Evolutionary conservation across 1,140 invertebrate species (phyloP).

Genomic region (Aphelenchoides fujianensis): DNA sequence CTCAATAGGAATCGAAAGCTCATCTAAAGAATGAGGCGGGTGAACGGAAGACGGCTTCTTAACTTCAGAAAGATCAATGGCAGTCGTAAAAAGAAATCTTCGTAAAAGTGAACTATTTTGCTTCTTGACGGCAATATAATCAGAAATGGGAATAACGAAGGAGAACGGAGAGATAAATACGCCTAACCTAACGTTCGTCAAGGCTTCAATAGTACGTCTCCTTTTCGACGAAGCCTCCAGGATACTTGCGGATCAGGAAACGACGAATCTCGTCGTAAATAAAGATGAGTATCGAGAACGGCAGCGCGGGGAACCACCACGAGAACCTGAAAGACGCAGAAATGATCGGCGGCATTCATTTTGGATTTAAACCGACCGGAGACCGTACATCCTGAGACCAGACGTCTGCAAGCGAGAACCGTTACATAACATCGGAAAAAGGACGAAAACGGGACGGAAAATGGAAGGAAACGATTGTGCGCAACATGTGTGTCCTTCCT

Average conservation of each 20-base stretch:
- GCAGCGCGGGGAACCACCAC: constrained; percentile 95
- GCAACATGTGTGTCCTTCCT: too few relatives aligned
- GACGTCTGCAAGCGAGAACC: too few relatives aligned
- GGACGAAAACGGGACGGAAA: too few relatives aligned
- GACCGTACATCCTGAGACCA: constrained; percentile 88
- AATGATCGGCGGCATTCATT: constrained; percentile 20
- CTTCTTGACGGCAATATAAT: too few relatives aligned
- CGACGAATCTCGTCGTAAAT: constrained; percentile 76
- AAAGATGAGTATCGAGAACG: constrained; percentile 68
- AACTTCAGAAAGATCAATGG: too few relatives aligned
- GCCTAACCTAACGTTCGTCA: not conserved
- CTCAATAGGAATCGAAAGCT: too few relatives aligned
- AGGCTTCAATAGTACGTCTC: constrained; percentile 1
- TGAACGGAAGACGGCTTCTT: too few relatives aligned
- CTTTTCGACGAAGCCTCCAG: constrained; percentile 88
- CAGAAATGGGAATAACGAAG: constrained; percentile 1
- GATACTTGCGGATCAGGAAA: constrained; percentile 89
- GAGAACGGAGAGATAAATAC: not conserved
- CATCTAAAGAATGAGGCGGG: too few relatives aligned
- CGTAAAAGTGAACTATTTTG: too few relatives aligned
- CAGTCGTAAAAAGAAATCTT: too few relatives aligned
- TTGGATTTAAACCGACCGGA: constrained; percentile 74
- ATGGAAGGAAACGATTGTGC: too few relatives aligned
- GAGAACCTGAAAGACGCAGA: constrained; percentile 77
- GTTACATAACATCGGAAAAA: too few relatives aligned